These are phyloP conservation scores for Platypus cylindrus DNA, from an alignment of 2,888 invertebrate genomes.

Conservation along the genomic window DNA sequence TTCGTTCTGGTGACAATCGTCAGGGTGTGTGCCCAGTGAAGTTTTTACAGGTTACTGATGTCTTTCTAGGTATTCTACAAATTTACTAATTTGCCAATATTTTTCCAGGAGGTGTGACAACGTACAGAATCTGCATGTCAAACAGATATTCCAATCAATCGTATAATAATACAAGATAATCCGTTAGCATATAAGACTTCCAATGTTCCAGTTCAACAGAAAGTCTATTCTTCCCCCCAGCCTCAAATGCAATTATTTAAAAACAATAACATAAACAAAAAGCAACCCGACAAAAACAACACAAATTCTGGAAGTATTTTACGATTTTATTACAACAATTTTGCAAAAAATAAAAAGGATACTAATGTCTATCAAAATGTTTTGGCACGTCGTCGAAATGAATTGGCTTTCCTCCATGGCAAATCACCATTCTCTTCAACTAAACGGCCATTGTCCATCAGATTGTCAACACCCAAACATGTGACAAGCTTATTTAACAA, in stretches of 20 bases:
- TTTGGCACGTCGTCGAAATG: conserved; percentile 26
- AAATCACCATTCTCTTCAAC: conserved; percentile 44
- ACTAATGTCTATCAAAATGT: conserved; percentile 34
- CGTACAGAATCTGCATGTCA: conserved; percentile 31
- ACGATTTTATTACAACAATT: conserved; percentile 36
- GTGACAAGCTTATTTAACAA: conserved; percentile 33
- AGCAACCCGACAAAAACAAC: conserved; percentile 27
- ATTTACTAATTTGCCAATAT: neutral
- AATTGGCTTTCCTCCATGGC: conserved; percentile 29
- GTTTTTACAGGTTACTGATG: conserved; percentile 53
- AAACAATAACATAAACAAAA: conserved; percentile 19
- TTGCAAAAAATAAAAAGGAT: conserved; percentile 30
- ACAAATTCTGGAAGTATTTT: conserved; percentile 28
- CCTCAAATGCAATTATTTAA: conserved; percentile 16
- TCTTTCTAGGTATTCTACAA: neutral
- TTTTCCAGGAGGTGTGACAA: conserved; percentile 85
- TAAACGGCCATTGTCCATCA: conserved; percentile 36
- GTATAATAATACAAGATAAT: conserved; percentile 6
- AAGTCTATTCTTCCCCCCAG: conserved; percentile 28
- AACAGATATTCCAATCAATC: conserved; percentile 18
- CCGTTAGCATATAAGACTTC: neutral
- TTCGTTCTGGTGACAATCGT: conserved; percentile 83
- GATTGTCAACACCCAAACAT: conserved; percentile 34
- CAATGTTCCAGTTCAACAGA: conserved; percentile 21
- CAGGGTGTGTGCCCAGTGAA: conserved; percentile 89